Evolutionary conservation across 1,140 invertebrate genomes (phyloP), one percentile per base, ranked within the genome.

Genomic region (Cydia fagiglandana): DNA sequence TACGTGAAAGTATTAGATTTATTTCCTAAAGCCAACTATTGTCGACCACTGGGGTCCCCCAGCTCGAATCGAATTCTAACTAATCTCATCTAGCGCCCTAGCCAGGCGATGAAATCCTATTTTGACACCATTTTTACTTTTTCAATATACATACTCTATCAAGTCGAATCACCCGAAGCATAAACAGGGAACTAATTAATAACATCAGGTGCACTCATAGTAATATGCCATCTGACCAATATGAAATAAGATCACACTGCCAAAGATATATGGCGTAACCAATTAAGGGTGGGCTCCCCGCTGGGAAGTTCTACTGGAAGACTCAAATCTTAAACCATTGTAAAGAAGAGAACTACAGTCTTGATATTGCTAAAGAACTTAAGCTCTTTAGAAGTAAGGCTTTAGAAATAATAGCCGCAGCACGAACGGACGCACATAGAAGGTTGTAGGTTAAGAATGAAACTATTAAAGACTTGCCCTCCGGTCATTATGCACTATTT

Each of bases 261-360:
- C 82, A 86, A 83, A 86, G 83, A 80, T 81, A 83, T 91, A 91
- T 90, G 86, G 87, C 87, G 77, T 82, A 84, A 83, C 88, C 90
- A 91, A 91, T 91, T 91, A 91, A 89, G 87, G 88, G 78, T 79
- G 75, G 78, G 81, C 89, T 86, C 89, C 89, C 90, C 84, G 90
- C 90, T 91, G 86, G 64, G 88, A 79, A 78, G 77, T 66, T 87
- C 85, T 84, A 89, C 89, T 80, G 85, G 83, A 79, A 84, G 83
- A 80, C 83, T 86, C 83, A 80, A 85, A 81, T 61, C 20, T 3
- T 24, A 61, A 61, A 61, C 20, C 56, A 24, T 61, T 61, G 7
- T 12, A 61, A 61, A 61, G 56, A 61, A 61, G 56, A 24, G 17
- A 61, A 24, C 56, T 24, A 61, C 56, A 61, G 56, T 61, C 56